Conservation (phyloP, 2,888 invertebrate species). For the Carabus problematicus region DNA sequence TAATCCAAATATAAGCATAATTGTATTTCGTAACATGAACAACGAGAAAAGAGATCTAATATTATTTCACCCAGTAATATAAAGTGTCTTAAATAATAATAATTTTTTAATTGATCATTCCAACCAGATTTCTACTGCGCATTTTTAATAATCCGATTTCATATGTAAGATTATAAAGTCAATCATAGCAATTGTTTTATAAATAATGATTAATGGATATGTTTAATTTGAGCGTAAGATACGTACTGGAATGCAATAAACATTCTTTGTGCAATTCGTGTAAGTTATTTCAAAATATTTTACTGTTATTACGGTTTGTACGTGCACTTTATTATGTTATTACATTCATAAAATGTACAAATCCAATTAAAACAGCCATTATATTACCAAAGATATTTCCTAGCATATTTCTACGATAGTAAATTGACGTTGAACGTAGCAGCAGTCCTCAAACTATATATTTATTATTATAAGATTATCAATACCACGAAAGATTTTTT, state of each 20-base stretch:
- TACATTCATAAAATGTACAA: conserved; percentile 4
- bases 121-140: no score
- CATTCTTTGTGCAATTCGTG: no score
- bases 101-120: no score
- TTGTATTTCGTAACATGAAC: neutral
- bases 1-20: neutral
- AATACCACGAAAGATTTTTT: no score
- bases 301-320: neutral
- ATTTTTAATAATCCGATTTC: no score
- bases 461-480: no score
- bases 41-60: neutral
- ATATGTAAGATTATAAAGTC: neutral
- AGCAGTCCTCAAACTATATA: no score
- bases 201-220: conserved; percentile 1
- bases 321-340: neutral
- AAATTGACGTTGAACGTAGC: no score
- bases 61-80: neutral
- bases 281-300: neutral
- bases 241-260: neutral
- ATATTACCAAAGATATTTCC: no score
- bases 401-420: no score
- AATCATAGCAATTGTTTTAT: neutral
- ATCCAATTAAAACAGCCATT: neutral
- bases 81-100: neutral
- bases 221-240: neutral